Conservation (phyloP, 2,113 vertebrate genomes). For the Pollimyrus isidori region DNA sequence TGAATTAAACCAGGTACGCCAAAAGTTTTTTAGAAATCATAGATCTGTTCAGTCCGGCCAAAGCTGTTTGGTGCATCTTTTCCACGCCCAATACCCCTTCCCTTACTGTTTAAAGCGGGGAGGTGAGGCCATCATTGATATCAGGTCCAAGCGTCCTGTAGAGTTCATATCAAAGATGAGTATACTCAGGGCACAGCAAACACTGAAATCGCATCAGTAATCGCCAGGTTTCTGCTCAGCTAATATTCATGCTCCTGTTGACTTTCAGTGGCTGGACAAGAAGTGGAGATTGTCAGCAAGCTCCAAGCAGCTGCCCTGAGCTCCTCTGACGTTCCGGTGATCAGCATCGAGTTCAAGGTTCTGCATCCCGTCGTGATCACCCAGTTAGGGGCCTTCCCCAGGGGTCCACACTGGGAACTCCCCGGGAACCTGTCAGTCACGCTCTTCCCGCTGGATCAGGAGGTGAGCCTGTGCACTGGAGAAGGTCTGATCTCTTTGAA, state of each 20-base stretch:
- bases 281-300: conserved; percentile 74
- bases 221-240: too few species aligned
- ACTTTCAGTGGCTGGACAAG: conserved; percentile 65
- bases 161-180: background rate
- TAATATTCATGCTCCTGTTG: background rate
- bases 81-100: background rate
- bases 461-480: conserved; percentile 57
- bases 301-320: conserved; percentile 54
- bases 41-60: background rate
- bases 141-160: background rate
- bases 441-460: conserved; percentile 85
- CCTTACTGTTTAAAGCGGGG: background rate
- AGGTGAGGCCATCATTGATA: background rate
- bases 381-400: conserved; percentile 80
- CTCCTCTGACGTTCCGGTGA: conserved; percentile 65
- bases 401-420: conserved; percentile 58
- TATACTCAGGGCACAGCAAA: background rate
- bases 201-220: background rate
- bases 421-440: conserved; percentile 84
- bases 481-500: background rate
- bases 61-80: background rate
- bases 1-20: background rate
- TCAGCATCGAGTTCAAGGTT: conserved; percentile 87
- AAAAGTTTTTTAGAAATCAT: background rate
- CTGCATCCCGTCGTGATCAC: conserved; percentile 91